Evolutionary conservation across 2,113 vertebrate species (phyloP), one percentile per base, ranked within the genome.

Genomic region (Siniperca knerii): DNA sequence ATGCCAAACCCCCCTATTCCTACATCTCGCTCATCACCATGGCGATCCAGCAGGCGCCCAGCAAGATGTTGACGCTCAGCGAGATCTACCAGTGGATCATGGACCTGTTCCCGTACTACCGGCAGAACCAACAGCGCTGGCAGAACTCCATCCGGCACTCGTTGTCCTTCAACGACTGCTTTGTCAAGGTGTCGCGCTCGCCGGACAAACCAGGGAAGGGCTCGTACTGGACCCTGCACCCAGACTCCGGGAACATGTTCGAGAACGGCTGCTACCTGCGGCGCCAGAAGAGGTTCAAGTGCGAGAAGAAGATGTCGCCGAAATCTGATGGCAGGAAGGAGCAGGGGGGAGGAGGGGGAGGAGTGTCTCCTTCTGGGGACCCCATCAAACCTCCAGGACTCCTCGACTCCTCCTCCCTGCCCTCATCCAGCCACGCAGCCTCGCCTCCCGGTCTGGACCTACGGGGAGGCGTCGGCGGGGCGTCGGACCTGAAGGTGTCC

Each of bases 61-160:
- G 95, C 94, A 99, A 99, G 94, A 99, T 99, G 98, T 96, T 99
- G 84, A 99, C 98, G 0, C 96, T 99, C 16, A 99, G 97, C 4
- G 98, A 99, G 94, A 99, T 99, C 95, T 99, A 99, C 94, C 98
- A 99, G 91, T 99, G 98, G 98, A 99, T 99, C 96, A 99, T 99
- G 98, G 98, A 99, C 93, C 96, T 99, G 35, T 99, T 99, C 82
- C 98, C 98, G 2, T 99, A 95, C 71, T 99, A 99, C 93, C 96
- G 98, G 0, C 98, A 99, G 93, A 99, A 99, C 94, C 98, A 99
- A 93, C 98, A 99, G 92, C 97, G 98, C 80, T 99, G 98, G 98
- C 98, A 99, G 95, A 99, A 99, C 95, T 99, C 98, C 91, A 99
- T 99, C 89, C 96, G 98, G 8, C 98, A 99, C 93, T 99, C 98